Evolutionary conservation across 2,797 vertebrate genomes (phyloP).

Genomic region (Huso huso): DNA sequence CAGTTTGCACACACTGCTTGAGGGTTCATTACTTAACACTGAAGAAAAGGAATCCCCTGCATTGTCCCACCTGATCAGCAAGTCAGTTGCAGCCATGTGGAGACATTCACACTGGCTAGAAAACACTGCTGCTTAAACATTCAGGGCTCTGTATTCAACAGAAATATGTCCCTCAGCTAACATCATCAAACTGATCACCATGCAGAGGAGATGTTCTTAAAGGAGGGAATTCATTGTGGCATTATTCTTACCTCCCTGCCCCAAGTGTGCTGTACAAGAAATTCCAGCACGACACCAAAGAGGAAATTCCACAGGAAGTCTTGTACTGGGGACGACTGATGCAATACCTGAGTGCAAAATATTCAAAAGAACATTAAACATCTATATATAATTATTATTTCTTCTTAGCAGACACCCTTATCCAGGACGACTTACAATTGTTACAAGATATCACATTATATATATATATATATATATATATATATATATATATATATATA

Average conservation of each 20-base stretch:
- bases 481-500: no score
- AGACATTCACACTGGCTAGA: no score
- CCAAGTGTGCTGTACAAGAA: conserved; percentile 93
- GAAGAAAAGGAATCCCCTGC: not conserved
- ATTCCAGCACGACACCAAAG: conserved; percentile 94
- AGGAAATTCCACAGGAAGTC: conserved; percentile 96
- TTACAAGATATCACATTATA: no score
- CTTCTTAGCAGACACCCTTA: no score
- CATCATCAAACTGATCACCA: no score
- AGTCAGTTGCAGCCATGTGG: not conserved
- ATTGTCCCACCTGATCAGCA: not conserved
- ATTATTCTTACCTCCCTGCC: conserved; percentile 74
- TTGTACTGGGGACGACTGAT: conserved; percentile 97
- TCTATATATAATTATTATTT: no score
- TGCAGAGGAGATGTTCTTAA: no score
- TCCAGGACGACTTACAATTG: not conserved
- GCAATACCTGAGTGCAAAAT: conserved; percentile 76
- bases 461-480: no score
- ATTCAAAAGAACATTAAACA: not conserved
- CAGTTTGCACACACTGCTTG: not conserved
- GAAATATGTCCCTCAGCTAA: no score
- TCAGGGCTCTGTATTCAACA: no score
- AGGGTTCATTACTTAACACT: not conserved
- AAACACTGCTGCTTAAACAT: no score
- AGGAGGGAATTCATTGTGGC: not conserved